Conservation (phyloP, 1,140 invertebrate genomes). For the Nymphalis io region DNA sequence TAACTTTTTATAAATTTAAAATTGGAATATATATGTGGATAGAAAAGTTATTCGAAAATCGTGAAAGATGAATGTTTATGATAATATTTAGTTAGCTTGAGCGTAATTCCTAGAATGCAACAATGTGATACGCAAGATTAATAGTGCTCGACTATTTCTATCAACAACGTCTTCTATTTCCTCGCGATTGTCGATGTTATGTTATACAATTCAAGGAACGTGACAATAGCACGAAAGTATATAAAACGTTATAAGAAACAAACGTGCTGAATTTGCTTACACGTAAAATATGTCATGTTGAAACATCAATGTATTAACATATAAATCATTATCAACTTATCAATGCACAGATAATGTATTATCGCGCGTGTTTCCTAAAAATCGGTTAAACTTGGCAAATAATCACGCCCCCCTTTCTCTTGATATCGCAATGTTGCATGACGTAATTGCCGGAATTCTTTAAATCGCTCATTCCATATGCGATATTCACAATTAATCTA, state of each 20-base stretch:
- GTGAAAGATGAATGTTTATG: not conserved
- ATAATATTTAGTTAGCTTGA: not conserved
- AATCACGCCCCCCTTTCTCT: slow-evolving; percentile 47
- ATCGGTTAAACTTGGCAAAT: slow-evolving; percentile 12
- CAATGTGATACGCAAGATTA: slow-evolving; percentile 13
- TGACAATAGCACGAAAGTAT: slow-evolving; percentile 57
- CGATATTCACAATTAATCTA: slow-evolving; percentile 50
- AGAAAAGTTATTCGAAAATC: not conserved
- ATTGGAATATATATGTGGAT: not conserved
- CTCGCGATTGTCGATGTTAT: slow-evolving; percentile 37
- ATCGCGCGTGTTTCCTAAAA: slow-evolving; percentile 10
- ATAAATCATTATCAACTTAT: not conserved
- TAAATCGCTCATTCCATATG: slow-evolving; percentile 61
- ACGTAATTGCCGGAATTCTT: slow-evolving; percentile 56
- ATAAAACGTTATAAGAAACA: slow-evolving; percentile 46
- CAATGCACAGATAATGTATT: not conserved
- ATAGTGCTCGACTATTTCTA: slow-evolving; percentile 34
- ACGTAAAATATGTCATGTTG: slow-evolving; percentile 2
- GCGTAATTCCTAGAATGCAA: slow-evolving; percentile 19
- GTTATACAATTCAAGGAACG: slow-evolving; percentile 56
- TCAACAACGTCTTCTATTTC: slow-evolving; percentile 43
- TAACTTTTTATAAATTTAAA: no score
- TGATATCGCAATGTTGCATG: slow-evolving; percentile 41
- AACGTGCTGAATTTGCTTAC: slow-evolving; percentile 46
- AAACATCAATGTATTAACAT: slow-evolving; percentile 9